Base-by-base conservation (phyloP, 1,140 invertebrate species). In the Euura saliciscinereae region DNA sequence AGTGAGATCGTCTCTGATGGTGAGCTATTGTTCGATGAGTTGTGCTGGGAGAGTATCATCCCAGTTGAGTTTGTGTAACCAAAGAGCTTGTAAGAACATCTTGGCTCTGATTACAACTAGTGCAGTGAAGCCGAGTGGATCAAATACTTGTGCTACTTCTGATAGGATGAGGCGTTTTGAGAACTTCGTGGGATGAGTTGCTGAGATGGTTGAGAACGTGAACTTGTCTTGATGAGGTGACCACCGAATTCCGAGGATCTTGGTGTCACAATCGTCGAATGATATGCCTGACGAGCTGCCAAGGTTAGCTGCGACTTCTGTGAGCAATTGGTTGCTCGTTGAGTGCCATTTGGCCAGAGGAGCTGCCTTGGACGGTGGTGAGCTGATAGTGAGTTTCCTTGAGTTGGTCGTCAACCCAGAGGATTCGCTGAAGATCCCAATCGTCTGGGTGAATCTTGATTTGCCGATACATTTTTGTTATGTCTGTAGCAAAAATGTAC, bases 381-480 rank as follows among this genome's bases (percentile, higher is more conserved):
- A 87, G 65, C 45, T 70, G 74, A 78, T 46, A 87, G 13, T 65
- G 66, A 1, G 82, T 66, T 4, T 68, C n/a, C 65, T 79, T n/a
- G 13, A 51, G 13, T 0, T 43, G 70, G 3, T 66, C n/a, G n/a
- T 66, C 66, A 6, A 66, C n/a, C n/a, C 66, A 66, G 13, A 66
- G 66, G n/a, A 66, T 66, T 66, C 66, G n/a, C n/a, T 66, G 66
- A 13, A 66, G n/a, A 66, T 66, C 66, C n/a, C 66, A 66, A 13
- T 66, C 66, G n/a, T 5, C 66, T 5, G 6, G 13, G 66, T 66
- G 66, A 8, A 67, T 4, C 65, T 66, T 45, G 74, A 85, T 77
- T 73, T 82, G 80, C 3, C 82, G 71, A 71, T 79, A 85, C 79
- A 84, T 83, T 72, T 81, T 79, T 45, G 74, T 68, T 11, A 82